phyloP scores from a whole-genome alignment of 1,140 invertebrate species.

The Aphaenogaster floridana region DNA sequence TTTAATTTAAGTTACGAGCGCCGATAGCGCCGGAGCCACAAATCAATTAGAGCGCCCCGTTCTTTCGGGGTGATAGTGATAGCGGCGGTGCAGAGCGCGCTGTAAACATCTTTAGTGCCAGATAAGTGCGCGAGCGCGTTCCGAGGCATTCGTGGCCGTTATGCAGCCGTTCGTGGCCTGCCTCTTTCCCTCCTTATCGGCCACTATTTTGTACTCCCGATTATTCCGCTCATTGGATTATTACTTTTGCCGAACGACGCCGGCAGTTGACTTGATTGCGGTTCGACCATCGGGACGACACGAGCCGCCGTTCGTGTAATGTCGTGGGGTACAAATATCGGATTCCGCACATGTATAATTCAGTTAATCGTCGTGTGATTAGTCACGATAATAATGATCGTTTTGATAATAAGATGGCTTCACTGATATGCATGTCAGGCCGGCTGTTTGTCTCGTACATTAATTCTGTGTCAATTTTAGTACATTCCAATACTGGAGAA shows the following conservation, averaged over 20 bases:
- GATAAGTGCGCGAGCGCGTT: slow-evolving; percentile 78
- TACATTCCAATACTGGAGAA: background rate
- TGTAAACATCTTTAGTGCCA: slow-evolving; percentile 86
- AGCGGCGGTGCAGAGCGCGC: slow-evolving; percentile 79
- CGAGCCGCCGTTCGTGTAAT: slow-evolving; percentile 1
- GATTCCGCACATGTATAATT: background rate
- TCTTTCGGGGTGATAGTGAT: slow-evolving; percentile 81
- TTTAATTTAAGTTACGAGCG: slow-evolving; percentile 85
- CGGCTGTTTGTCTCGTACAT: background rate
- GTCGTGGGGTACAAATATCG: slow-evolving; percentile 4
- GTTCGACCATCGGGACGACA: slow-evolving; percentile 21
- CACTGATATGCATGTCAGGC: background rate
- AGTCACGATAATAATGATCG: slow-evolving; percentile 36
- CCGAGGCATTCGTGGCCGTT: slow-evolving; percentile 25
- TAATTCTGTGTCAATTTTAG: slow-evolving; percentile 2
- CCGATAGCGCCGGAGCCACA: slow-evolving; percentile 81
- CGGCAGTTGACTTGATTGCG: slow-evolving; percentile 14
- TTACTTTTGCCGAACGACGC: slow-evolving; percentile 59
- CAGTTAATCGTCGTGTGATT: slow-evolving; percentile 10
- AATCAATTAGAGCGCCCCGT: slow-evolving; percentile 84
- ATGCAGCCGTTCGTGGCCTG: slow-evolving; percentile 42
- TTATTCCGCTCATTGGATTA: slow-evolving; percentile 79
- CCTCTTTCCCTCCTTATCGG: slow-evolving; percentile 68
- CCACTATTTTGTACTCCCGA: slow-evolving; percentile 82
- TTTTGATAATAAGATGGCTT: background rate